Evolutionary conservation across 1,140 invertebrate species (phyloP).

Genomic region (Atta colombica): DNA sequence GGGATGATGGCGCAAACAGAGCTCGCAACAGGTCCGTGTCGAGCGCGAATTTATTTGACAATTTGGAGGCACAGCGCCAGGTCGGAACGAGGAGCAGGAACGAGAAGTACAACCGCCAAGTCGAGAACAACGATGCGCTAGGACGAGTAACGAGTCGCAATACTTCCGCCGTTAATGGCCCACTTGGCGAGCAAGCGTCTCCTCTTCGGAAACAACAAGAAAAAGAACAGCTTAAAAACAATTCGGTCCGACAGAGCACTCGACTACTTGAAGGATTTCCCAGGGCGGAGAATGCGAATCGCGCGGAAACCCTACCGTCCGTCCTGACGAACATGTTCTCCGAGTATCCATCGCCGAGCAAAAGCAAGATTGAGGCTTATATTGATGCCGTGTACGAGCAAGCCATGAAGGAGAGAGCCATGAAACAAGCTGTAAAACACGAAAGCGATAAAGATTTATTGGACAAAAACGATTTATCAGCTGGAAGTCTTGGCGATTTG

Average conservation of each 20-base stretch:
- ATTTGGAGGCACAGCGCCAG: constrained; percentile 63
- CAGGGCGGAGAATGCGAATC: neutral
- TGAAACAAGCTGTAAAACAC: neutral
- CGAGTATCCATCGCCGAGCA: neutral
- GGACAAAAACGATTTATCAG: neutral
- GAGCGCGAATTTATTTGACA: constrained; percentile 33
- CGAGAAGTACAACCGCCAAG: neutral
- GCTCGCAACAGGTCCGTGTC: constrained; percentile 65
- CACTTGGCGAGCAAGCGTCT: constrained; percentile 20
- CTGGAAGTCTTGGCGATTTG: neutral
- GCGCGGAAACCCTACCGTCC: neutral
- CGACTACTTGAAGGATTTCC: neutral
- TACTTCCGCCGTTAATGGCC: constrained; percentile 37
- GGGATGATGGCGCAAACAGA: constrained; percentile 39
- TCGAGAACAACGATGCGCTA: neutral
- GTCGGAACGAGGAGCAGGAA: neutral
- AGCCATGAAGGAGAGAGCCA: neutral
- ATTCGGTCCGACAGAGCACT: neutral
- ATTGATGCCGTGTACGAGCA: neutral
- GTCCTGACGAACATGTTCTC: neutral
- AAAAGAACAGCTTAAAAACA: neutral
- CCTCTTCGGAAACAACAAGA: neutral
- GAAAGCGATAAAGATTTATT: constrained; percentile 18
- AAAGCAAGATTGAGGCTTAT: constrained; percentile 28
- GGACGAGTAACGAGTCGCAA: neutral